These are phyloP conservation scores for Diorhabda sublineata DNA, from an alignment of 1,140 invertebrate genomes.

Conservation along the genomic window DNA sequence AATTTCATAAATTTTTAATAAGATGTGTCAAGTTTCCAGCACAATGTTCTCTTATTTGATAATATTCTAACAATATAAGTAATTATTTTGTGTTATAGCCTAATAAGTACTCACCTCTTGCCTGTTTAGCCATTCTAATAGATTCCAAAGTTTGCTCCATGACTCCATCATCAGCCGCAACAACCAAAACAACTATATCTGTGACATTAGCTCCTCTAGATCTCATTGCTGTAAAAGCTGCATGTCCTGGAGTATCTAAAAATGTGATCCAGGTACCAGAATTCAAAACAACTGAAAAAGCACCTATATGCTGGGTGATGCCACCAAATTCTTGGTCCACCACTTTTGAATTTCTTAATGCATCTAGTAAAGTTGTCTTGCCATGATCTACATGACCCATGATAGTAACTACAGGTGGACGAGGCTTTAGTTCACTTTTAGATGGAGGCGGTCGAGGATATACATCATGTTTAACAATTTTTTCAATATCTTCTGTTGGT, in stretches of 20 bases:
- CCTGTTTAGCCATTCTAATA: constrained; percentile 69
- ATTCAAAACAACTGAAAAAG: constrained; percentile 81
- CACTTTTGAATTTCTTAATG: constrained; percentile 79
- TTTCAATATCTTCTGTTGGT: constrained; percentile 28
- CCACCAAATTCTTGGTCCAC: constrained; percentile 95
- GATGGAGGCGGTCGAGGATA: constrained; percentile 54
- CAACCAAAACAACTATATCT: constrained; percentile 93
- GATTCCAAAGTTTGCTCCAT: constrained; percentile 94
- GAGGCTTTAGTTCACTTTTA: constrained; percentile 56
- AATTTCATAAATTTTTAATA: too few relatives aligned
- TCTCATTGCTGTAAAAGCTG: constrained; percentile 90
- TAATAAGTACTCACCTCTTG: constrained; percentile 54
- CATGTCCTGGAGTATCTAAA: constrained; percentile 99
- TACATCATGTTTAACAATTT: constrained; percentile 37
- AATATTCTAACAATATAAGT: too few relatives aligned
- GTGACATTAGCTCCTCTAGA: constrained; percentile 86
- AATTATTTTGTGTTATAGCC: too few relatives aligned
- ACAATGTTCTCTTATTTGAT: too few relatives aligned
- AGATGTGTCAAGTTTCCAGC: too few relatives aligned
- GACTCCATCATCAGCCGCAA: constrained; percentile 98
- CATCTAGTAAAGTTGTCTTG: constrained; percentile 95
- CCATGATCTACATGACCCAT: constrained; percentile 99
- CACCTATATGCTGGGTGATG: constrained; percentile 99
- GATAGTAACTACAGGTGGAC: constrained; percentile 91
- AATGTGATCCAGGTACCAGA: constrained; percentile 82